Percentiles rank a stretch among this genome's conserved stretches.
phyloP scores from a whole-genome alignment of 2,113 vertebrate genomes.

The Macroglossus sobrinus region DNA sequence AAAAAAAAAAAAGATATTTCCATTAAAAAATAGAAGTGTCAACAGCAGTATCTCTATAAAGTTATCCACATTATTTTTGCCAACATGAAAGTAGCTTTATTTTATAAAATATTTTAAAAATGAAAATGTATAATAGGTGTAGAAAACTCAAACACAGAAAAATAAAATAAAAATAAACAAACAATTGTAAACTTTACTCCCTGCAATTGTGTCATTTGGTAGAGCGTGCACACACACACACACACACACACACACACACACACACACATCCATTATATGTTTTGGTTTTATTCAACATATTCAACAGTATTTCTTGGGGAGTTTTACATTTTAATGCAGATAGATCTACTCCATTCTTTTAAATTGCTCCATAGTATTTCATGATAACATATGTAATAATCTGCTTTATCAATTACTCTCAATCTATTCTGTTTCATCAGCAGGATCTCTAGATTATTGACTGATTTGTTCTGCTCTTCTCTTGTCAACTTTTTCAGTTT shows the following conservation, averaged over 20 bases:
- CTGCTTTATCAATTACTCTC: not conserved
- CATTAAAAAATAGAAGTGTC: not conserved
- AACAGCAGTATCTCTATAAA: not conserved
- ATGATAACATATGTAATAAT: not conserved
- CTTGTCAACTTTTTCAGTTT: not conserved
- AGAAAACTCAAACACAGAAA: not conserved
- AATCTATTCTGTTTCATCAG: not conserved
- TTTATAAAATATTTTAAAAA: not conserved
- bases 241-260: not conserved
- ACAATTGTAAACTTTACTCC: not conserved
- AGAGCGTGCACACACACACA: not conserved
- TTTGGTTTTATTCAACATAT: not conserved
- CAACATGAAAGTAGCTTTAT: conserved; percentile 13
- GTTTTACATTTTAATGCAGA: not conserved
- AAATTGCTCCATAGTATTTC: not conserved
- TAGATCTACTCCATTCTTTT: not conserved
- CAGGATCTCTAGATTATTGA: not conserved
- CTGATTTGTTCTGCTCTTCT: not conserved
- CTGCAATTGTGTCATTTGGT: not conserved
- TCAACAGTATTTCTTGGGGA: not conserved
- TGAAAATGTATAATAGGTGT: not conserved
- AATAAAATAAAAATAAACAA: conserved; percentile 13
- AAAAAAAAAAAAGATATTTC: not conserved
- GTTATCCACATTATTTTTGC: not conserved
- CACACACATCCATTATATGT: too few species aligned